Evolutionary conservation across 2,113 vertebrate species (phyloP).

Genomic region (Channa argus): DNA sequence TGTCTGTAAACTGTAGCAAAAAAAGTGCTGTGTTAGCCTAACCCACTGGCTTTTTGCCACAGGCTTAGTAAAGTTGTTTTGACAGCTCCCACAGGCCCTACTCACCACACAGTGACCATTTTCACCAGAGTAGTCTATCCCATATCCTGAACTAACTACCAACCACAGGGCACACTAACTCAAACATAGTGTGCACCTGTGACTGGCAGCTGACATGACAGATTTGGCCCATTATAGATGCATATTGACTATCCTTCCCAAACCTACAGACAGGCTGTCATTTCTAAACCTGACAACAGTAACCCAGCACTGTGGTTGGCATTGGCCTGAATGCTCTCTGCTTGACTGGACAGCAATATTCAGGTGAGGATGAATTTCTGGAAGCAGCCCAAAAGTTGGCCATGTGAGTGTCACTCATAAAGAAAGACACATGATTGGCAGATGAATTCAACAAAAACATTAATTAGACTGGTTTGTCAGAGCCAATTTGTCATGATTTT

Average conservation of each 20-base stretch:
- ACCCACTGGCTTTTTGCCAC: conserved; percentile 34
- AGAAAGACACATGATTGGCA: conserved; percentile 31
- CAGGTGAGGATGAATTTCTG: neutral
- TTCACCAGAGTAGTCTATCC: conserved; percentile 13
- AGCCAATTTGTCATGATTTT: conserved; percentile 23
- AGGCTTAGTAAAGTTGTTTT: conserved; percentile 50
- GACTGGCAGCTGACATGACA: conserved; percentile 39
- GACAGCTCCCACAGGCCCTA: conserved; percentile 44
- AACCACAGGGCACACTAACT: conserved; percentile 12
- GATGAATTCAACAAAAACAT: conserved; percentile 6
- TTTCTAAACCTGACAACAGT: conserved; percentile 3
- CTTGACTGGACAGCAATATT: conserved; percentile 7
- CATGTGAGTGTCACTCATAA: neutral
- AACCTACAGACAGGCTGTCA: neutral
- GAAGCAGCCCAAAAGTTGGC: conserved; percentile 3
- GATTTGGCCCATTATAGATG: neutral
- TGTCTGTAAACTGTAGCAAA: conserved; percentile 31
- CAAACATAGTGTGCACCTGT: conserved; percentile 20
- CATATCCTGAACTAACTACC: conserved; percentile 15
- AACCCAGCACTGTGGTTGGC: neutral
- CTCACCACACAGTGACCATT: conserved; percentile 21
- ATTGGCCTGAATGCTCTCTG: neutral
- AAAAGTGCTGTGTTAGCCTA: conserved; percentile 36
- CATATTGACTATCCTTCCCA: neutral
- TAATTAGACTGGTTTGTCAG: conserved; percentile 31